Conservation (phyloP, 2,113 vertebrate genomes). For the Atractosteus spatula region DNA sequence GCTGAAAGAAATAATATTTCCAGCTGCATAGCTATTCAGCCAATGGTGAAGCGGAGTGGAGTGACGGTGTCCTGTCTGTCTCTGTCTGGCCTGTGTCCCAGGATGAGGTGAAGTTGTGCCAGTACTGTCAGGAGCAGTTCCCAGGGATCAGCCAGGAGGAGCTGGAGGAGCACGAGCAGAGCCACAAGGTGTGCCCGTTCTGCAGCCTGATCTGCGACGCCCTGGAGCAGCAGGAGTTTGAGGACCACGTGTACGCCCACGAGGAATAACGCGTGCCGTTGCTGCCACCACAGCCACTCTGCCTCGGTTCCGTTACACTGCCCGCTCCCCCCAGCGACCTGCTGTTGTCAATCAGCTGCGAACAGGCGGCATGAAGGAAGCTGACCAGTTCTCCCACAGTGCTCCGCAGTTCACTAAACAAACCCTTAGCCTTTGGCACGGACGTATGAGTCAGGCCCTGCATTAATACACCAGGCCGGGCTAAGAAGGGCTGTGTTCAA, state of each 20-base stretch:
- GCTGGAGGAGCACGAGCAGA: slow-evolving; percentile 58
- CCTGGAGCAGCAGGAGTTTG: slow-evolving; percentile 58
- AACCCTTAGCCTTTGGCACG: no score
- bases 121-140: slow-evolving; percentile 58
- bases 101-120: slow-evolving; percentile 43
- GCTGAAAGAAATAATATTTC: no score
- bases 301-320: no score
- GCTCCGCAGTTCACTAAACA: neutral
- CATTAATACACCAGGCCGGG: no score
- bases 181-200: slow-evolving; percentile 64
- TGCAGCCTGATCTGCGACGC: slow-evolving; percentile 61
- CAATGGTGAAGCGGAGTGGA: no score
- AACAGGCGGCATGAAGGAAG: no score
- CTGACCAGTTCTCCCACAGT: neutral
- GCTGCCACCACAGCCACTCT: neutral
- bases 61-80: no score
- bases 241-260: slow-evolving; percentile 67
- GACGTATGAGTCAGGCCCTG: no score
- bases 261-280: slow-evolving; percentile 21
- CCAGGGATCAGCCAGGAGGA: slow-evolving; percentile 53
- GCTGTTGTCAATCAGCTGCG: no score
- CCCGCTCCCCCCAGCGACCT: neutral
- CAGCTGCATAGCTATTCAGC: no score
- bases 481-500: no score
- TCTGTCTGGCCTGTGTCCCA: no score